Base-by-base conservation (phyloP, 2,113 vertebrate species). In the Nymphicus hollandicus region DNA sequence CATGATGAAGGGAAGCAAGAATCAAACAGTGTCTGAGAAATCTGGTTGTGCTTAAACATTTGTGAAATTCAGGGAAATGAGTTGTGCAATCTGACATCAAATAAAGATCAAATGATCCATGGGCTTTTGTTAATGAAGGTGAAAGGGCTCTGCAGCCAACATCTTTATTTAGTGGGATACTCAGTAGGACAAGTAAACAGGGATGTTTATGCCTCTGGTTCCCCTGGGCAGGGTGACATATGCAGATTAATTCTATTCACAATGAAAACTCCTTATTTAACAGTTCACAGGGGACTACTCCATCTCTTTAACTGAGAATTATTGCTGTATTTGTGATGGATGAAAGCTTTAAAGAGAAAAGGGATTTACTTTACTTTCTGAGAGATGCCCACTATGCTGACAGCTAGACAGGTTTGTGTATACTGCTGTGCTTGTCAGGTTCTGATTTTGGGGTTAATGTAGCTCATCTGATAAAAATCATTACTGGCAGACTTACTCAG, bases 1-100 rank as follows among this genome's bases (percentile, higher is more conserved):
- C 35, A 35, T 44, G 46, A 90, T 0, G 11, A 79, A 74, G 50
- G 39, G 81, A 80, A 63, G 46, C 50, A 88, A 74, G 81, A 89
- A 82, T 86, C 61, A 80, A 79, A 44, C 88, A 72, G 50, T 44
- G 81, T 60, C 72, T 71, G 64, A 72, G 50, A 94, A 96, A 97
- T 96, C 79, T 95, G 76, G 17, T 90, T 93, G 65, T 83, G 74
- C 43, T 96, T 93, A 94, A 94, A 91, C 27, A 70, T 93, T 97
- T 90, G 60, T 94, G 93, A 95, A 95, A 90, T 91, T 90, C 79
- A 66, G 83, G 91, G 93, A 95, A 94, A 73, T 1, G 3, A 44
- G 27, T 94, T 93, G 86, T 74, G 79, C 61, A 96, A 96, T 91
- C n/a, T 78, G 55, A 90, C 71, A 89, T 78, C 50, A 88, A 86